Evolutionary conservation across 2,888 invertebrate species (phyloP).

Genomic region (Andrena camellia): DNA sequence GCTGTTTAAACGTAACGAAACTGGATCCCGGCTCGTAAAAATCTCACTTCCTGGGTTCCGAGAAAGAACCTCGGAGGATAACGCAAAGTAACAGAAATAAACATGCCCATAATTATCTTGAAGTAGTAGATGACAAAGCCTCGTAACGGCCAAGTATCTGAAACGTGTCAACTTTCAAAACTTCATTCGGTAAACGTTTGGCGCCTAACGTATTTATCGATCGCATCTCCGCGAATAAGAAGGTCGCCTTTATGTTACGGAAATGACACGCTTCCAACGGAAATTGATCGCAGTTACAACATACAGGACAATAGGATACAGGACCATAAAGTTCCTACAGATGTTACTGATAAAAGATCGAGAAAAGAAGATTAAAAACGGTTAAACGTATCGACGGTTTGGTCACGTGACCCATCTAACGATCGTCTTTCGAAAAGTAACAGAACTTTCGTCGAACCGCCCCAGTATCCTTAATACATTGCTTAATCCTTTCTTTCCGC

Average conservation of each 20-base stretch:
- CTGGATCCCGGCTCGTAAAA: too few species aligned
- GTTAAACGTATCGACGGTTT: not conserved
- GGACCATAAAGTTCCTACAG: not conserved
- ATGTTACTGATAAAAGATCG: too few species aligned
- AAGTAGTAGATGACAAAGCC: not conserved
- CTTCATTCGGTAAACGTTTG: constrained; percentile 37
- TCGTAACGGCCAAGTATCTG: not conserved
- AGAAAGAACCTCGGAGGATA: too few species aligned
- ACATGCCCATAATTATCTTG: not conserved
- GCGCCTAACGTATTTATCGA: constrained; percentile 67
- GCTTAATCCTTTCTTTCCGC: not conserved
- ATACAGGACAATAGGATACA: not conserved
- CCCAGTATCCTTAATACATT: not conserved
- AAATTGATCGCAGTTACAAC: not conserved
- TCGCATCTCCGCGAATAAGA: constrained; percentile 46
- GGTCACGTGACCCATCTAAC: constrained; percentile 9
- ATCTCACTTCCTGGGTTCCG: too few species aligned
- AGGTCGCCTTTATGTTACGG: constrained; percentile 3
- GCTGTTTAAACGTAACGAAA: not conserved
- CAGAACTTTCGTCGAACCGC: too few species aligned
- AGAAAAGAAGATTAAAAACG: not conserved
- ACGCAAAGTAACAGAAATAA: not conserved
- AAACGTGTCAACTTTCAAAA: constrained; percentile 28
- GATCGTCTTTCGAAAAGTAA: constrained; percentile 6
- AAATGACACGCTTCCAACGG: not conserved